Conservation (phyloP, 1,140 invertebrate species). For the Lepidurus couesii region DNA sequence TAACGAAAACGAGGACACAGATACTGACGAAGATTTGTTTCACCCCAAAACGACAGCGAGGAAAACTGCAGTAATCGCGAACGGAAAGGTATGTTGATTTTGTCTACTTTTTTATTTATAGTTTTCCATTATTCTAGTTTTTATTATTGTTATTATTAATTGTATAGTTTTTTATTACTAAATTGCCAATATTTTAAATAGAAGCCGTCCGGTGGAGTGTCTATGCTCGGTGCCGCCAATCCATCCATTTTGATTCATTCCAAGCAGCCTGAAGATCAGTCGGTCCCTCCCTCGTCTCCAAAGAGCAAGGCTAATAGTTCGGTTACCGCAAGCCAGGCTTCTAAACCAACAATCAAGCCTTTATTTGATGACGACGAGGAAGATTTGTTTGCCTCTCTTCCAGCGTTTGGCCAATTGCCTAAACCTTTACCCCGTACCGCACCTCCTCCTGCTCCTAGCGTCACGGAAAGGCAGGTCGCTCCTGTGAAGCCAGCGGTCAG, state of each 20-base stretch:
- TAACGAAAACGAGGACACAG: not conserved
- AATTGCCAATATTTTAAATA: too few relatives aligned
- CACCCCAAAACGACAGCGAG: not conserved
- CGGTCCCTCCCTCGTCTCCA: too few relatives aligned
- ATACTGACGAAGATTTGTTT: slow-evolving; percentile 30
- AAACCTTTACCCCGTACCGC: not conserved
- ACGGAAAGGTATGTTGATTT: not conserved
- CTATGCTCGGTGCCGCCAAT: too few relatives aligned
- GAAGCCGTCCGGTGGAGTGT: too few relatives aligned
- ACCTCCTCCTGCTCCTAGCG: not conserved
- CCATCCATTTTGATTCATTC: too few relatives aligned
- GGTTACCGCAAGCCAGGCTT: not conserved
- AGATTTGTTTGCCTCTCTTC: slow-evolving; percentile 26
- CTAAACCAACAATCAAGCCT: not conserved
- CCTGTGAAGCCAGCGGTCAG: not conserved
- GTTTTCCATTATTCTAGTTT: not conserved
- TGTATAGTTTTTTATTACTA: not conserved
- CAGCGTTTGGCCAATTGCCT: not conserved
- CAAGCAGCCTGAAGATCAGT: too few relatives aligned
- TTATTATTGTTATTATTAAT: not conserved
- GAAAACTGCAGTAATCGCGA: not conserved
- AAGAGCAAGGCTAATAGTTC: not conserved
- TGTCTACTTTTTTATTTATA: not conserved
- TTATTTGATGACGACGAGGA: slow-evolving; percentile 29
- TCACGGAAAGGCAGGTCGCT: not conserved